phyloP scores from a whole-genome alignment of 2,113 vertebrate genomes.

The Synodontis membranacea region DNA sequence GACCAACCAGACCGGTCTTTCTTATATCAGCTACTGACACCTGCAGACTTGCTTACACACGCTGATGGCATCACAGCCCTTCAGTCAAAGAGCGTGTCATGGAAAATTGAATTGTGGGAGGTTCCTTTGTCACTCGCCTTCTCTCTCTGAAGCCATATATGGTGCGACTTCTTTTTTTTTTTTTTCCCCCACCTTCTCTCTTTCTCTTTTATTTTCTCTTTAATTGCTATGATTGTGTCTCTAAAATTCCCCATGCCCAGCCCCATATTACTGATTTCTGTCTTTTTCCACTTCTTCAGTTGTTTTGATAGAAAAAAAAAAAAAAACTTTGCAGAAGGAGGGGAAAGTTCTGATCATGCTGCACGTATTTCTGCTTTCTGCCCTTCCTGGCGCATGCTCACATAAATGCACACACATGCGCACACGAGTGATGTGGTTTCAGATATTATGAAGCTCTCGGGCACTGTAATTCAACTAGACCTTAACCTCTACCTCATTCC shows the following conservation, averaged over 20 bases:
- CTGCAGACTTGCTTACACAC: conserved; percentile 16
- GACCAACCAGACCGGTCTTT: neutral
- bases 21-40: conserved; percentile 15
- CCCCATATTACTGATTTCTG: neutral
- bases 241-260: conserved; percentile 1
- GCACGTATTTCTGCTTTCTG: conserved; percentile 3
- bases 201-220: conserved; percentile 43
- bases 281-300: neutral
- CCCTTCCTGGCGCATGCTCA: neutral
- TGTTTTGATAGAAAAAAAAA: conserved; percentile 13
- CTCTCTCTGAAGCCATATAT: conserved; percentile 72
- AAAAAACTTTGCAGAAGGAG: neutral
- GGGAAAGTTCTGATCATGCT: conserved; percentile 17
- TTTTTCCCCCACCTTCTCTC: neutral
- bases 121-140: conserved; percentile 70
- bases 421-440: conserved; percentile 2
- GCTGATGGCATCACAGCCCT: conserved; percentile 57
- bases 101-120: conserved; percentile 79
- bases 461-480: neutral
- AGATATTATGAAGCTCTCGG: neutral
- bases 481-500: neutral
- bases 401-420: neutral
- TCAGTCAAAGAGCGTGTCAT: conserved; percentile 71
- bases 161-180: conserved; percentile 56
- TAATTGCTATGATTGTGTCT: conserved; percentile 31